phyloP scores from a whole-genome alignment of 1,140 invertebrate species.

The Acromyrmex echinatior region DNA sequence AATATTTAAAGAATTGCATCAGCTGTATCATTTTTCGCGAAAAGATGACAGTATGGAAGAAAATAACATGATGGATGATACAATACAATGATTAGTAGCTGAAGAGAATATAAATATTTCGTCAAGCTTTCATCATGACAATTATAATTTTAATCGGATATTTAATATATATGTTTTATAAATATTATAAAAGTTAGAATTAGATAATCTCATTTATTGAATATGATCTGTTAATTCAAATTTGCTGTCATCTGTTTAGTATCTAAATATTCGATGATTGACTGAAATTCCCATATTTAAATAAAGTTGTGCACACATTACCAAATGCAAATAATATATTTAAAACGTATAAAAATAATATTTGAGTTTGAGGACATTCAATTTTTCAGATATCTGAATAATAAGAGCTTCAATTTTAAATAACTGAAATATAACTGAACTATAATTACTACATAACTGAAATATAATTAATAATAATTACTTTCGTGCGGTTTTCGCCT shows the following conservation, averaged over 20 bases:
- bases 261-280: constrained; percentile 10
- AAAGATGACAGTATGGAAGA: not conserved
- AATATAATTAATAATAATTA: not conserved
- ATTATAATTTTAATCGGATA: not conserved
- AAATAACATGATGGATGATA: not conserved
- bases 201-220: not conserved
- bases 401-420: not conserved
- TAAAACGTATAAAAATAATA: not conserved
- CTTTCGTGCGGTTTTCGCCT: not conserved
- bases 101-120: not conserved
- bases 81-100: not conserved
- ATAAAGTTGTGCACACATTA: not conserved
- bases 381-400: not conserved
- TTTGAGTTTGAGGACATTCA: not conserved
- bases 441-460: not conserved
- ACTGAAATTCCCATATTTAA: constrained; percentile 6
- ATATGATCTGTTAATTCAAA: constrained; percentile 4
- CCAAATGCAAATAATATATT: not conserved
- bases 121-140: not conserved
- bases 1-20: not conserved
- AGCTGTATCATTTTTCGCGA: not conserved
- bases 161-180: not conserved
- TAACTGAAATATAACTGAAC: not conserved
- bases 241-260: not conserved
- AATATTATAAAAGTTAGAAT: constrained; percentile 2